Conservation (phyloP, 2,888 invertebrate genomes). For the Pinctada fucata region DNA sequence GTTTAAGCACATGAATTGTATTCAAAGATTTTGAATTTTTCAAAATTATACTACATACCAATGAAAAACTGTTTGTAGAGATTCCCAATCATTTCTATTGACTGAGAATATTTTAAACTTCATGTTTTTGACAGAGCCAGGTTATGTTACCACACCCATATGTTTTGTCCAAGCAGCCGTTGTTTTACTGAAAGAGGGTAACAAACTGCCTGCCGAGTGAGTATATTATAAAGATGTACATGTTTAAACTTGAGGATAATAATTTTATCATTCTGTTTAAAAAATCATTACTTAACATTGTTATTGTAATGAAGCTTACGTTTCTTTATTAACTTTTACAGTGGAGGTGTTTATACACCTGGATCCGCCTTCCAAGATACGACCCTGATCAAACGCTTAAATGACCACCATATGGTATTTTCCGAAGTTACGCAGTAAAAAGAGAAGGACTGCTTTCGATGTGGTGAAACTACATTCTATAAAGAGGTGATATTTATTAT, state of each 20-base stretch:
- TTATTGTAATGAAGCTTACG: not conserved
- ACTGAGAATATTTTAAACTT: too few relatives aligned
- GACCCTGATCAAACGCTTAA: constrained; percentile 85
- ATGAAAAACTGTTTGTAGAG: too few relatives aligned
- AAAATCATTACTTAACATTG: not conserved
- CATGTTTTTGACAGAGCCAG: constrained; percentile 81
- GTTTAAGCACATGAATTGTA: too few relatives aligned
- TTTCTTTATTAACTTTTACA: constrained; percentile 75
- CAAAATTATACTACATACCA: too few relatives aligned
- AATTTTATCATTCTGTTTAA: too few relatives aligned
- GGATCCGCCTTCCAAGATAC: constrained; percentile 91
- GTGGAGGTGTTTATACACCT: constrained; percentile 92
- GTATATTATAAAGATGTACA: constrained; percentile 51
- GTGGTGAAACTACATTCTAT: too few relatives aligned
- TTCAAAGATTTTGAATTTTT: too few relatives aligned
- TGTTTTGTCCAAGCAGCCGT: constrained; percentile 86
- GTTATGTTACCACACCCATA: constrained; percentile 89
- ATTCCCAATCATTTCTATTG: too few relatives aligned
- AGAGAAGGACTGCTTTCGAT: not conserved
- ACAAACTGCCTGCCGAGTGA: constrained; percentile 86
- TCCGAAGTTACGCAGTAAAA: constrained; percentile 56
- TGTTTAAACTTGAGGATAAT: too few relatives aligned
- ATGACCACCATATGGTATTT: constrained; percentile 82
- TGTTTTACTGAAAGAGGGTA: constrained; percentile 85
- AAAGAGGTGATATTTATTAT: too few relatives aligned